Conservation (phyloP, 2,113 vertebrate genomes). For the Turnix velox region DNA sequence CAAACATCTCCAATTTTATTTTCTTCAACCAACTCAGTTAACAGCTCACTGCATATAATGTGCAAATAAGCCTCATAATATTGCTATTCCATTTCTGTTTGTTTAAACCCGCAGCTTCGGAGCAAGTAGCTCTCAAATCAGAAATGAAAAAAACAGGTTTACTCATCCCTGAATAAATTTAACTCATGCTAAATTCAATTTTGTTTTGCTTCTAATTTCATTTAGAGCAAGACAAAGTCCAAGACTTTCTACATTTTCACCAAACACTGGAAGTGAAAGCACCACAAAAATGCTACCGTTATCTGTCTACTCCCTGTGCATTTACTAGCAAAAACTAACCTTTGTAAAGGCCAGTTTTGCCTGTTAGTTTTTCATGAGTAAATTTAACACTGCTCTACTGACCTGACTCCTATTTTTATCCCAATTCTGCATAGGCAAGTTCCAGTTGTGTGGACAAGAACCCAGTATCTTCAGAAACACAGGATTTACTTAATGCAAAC, state of each 20-base stretch:
- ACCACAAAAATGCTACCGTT: neutral
- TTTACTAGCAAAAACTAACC: slow-evolving; percentile 4
- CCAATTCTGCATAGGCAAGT: neutral
- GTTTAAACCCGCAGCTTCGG: slow-evolving; percentile 1
- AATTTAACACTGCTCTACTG: slow-evolving; percentile 8
- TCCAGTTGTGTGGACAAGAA: neutral
- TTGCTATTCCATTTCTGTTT: neutral
- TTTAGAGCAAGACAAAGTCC: neutral
- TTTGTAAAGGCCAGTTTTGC: neutral
- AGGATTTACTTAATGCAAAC: neutral
- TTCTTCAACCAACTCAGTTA: slow-evolving; percentile 22
- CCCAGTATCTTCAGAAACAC: neutral
- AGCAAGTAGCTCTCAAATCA: slow-evolving; percentile 5
- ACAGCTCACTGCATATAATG: neutral
- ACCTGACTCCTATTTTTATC: neutral
- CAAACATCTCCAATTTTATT: neutral
- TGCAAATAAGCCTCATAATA: slow-evolving; percentile 25
- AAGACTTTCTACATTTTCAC: neutral
- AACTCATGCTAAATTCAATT: neutral
- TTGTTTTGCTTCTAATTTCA: slow-evolving; percentile 18
- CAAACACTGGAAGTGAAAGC: neutral
- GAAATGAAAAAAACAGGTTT: slow-evolving; percentile 22
- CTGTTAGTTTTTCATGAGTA: neutral
- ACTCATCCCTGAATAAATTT: slow-evolving; percentile 23
- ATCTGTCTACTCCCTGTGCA: neutral